These are phyloP conservation scores for Sphenodon punctatus DNA, from an alignment of 2,797 vertebrate genomes.

Conservation along the genomic window DNA sequence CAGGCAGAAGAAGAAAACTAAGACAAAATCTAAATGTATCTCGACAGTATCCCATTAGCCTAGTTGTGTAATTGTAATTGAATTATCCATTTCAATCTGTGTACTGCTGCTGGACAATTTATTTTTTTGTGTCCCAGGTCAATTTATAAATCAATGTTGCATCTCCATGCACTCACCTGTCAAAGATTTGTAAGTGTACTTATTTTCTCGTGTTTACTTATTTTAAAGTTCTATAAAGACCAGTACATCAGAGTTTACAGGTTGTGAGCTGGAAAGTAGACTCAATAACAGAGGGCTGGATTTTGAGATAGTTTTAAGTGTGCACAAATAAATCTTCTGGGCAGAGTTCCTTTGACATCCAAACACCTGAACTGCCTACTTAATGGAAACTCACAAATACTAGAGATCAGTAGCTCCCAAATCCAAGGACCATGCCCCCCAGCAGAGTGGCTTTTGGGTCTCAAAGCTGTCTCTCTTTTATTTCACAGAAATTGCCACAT, in stretches of 20 bases:
- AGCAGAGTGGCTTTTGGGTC: too few species aligned
- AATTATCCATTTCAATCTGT: neutral
- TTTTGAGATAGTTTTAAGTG: too few species aligned
- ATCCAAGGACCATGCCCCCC: too few species aligned
- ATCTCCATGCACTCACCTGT: neutral
- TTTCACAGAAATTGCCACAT: too few species aligned
- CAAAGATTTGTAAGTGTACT: neutral
- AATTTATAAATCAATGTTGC: neutral
- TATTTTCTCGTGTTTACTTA: neutral
- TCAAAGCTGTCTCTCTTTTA: too few species aligned
- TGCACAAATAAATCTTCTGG: too few species aligned
- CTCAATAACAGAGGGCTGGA: too few species aligned
- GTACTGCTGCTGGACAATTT: accelerated
- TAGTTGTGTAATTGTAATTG: neutral
- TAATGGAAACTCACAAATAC: neutral
- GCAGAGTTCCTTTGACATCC: neutral
- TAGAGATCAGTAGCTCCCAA: too few species aligned
- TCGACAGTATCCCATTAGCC: neutral
- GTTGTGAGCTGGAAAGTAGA: too few species aligned
- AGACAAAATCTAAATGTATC: neutral
- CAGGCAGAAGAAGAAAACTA: slow-evolving; percentile 12
- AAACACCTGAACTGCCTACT: neutral
- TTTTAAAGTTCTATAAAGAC: neutral
- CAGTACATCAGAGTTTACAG: too few species aligned
- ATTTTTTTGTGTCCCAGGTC: neutral